Base-by-base conservation (phyloP, 2,888 invertebrate species). In the Metallyticus violacea region DNA sequence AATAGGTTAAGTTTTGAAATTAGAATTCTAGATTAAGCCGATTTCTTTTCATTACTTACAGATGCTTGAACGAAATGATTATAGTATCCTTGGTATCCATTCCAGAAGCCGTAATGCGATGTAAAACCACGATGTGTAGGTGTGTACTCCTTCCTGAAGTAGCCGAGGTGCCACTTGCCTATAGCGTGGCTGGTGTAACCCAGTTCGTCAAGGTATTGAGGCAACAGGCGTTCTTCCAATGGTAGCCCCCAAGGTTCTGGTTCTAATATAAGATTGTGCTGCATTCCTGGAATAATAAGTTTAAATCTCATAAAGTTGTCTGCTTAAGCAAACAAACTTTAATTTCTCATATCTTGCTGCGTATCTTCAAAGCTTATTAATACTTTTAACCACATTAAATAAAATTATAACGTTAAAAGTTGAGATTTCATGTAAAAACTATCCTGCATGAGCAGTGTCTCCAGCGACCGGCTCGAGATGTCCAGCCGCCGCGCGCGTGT, bases 141-240 rank as follows among this genome's bases (percentile, higher is more conserved):
- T 1, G 96, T 94, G 90, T 94, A 97, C 89, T 95, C 95, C 86
- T 93, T 93, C 87, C 93, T 93, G 88, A 94, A 95, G 93, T 95
- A 97, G 1, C 98, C 98, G 87, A 98, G 93, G 91, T 97, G 96
- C 98, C 98, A 98, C 93, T 98, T 98, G 28, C 98, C 98, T 15
- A 98, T 94, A 30, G 97, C 93, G 91, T 97, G 95, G 0, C 97
- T 97, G 6, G 93, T 91, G 91, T 98, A 98, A 0, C 97, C 97
- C 6, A 93, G 90, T 26, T 92, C 91, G 88, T 91, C 92, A 85
- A 97, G 92, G 88, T 95, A 94, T 91, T 96, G 93, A 0, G 97
- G 96, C 89, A 97, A 91, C 0, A 97, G 91, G 88, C 94, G 95
- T 88, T 95, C 94, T 77, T 94, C 92, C 3, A 95, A 90, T 0